Evolutionary conservation across 2,888 invertebrate genomes (phyloP).

Genomic region (Lapara coniferarum): DNA sequence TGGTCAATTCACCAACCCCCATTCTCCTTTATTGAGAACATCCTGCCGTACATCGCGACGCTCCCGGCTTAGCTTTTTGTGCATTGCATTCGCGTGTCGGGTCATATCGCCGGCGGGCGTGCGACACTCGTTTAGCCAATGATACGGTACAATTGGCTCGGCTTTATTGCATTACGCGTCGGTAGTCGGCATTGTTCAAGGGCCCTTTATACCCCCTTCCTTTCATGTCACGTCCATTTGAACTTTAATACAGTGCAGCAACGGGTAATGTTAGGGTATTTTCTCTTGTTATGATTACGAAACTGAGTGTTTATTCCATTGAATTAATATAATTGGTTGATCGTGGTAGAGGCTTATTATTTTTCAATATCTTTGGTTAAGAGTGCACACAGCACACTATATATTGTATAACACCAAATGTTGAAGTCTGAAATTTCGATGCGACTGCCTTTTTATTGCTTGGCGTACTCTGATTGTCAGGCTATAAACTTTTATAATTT

Average conservation of each 20-base stretch:
- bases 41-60: slow-evolving; percentile 5
- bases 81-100: slow-evolving; percentile 19
- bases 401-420: too few relatives aligned
- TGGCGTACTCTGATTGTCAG: too few relatives aligned
- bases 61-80: slow-evolving; percentile 16
- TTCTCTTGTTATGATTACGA: background rate
- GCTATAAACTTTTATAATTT: too few relatives aligned
- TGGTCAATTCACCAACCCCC: slow-evolving; percentile 5
- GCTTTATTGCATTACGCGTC: slow-evolving; percentile 21
- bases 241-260: slow-evolving; percentile 8
- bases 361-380: too few relatives aligned
- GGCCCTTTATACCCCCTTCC: slow-evolving; percentile 6
- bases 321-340: background rate
- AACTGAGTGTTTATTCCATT: background rate
- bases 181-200: slow-evolving; percentile 14
- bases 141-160: slow-evolving; percentile 22
- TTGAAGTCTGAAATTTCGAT: too few relatives aligned
- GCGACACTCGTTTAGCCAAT: slow-evolving; percentile 21
- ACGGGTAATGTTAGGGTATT: background rate
- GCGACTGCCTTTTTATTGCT: too few relatives aligned
- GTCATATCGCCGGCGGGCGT: slow-evolving; percentile 11
- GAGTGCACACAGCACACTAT: too few relatives aligned
- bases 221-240: slow-evolving; percentile 3
- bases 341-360: too few relatives aligned
- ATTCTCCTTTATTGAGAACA: slow-evolving; percentile 15